Evolutionary conservation across 2,888 invertebrate species (phyloP), one percentile per base, ranked within the genome.

Genomic region (Drosophila affinis): DNA sequence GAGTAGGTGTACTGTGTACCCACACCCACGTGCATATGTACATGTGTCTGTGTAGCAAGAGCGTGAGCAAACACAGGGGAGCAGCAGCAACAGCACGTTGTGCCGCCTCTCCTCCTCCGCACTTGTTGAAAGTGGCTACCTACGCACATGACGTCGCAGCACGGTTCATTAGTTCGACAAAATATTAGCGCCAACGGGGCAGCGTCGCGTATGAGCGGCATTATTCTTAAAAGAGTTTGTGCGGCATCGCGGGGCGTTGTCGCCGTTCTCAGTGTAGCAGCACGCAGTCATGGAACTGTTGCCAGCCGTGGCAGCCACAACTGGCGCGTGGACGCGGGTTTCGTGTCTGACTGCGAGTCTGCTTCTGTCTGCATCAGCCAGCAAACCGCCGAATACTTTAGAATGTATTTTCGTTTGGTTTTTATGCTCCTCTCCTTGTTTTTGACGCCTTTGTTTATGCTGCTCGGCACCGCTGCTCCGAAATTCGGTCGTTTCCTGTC

Each of bases 151-250:
- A 55, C 61, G 67, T 61, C 57, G 74, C 54, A 72, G 74, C 52
- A 75, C 72, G 83, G 76, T 83, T 83, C 81, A 81, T 83, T 83
- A 81, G 84, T 80, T 83, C 51, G 65, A 69, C 65, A 70, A 78
- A 80, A 76, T 81, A 81, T 80, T 81, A 75, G 71, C 69, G 76
- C 56, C 84, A 80, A 81, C 76, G 64, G 74, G 70, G 84, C 84
- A 83, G 78, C 76, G 64, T 72, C 68, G 81, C 81, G 84, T 80
- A 83, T 83, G 84, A 75, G 78, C 78, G 70, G 79, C 76, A 76
- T 83, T 76, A 72, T 83, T 78, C 74, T 58, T 70, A 72, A 67
- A 74, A 72, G 14, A 39, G 39, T 14, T n/a, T 39, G n/a, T 39
- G 39, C 2, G 39, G 14, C 14, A 39, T 6, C 39, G 39, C 39